Percentiles rank a stretch among this genome's conserved stretches.
Evolutionary conservation across 2,888 invertebrate genomes (phyloP).

Genomic region (Rhaphigaster nebulosa): DNA sequence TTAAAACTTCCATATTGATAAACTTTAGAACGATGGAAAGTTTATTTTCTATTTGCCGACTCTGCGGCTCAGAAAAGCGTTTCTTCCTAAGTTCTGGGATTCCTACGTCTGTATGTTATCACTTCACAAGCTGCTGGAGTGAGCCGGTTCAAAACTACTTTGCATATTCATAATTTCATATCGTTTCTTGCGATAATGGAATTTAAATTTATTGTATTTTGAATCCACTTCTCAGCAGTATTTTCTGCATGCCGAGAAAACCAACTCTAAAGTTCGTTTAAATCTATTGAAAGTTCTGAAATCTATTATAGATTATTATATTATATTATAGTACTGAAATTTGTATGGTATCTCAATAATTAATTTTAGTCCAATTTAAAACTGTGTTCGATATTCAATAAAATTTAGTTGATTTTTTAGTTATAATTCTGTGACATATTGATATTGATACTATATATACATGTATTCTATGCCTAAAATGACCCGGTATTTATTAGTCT

Average conservation of each 20-base stretch:
- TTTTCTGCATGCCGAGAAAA: neutral
- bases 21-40: neutral
- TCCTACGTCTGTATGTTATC: constrained; percentile 9
- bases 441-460: no score
- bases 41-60: neutral
- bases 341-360: neutral
- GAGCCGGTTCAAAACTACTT: neutral
- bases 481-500: no score
- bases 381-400: neutral
- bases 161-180: constrained; percentile 23
- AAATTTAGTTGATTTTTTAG: no score
- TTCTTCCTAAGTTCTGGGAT: neutral
- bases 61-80: neutral
- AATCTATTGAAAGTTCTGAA: neutral
- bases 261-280: neutral
- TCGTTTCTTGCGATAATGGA: neutral
- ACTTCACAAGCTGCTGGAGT: neutral
- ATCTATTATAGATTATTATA: no score
- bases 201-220: neutral
- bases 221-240: neutral
- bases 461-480: no score
- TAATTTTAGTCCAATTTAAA: neutral
- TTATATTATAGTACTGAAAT: no score
- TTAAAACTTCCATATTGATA: neutral
- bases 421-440: no score